A percentile compares a stretch with the other conserved stretches of the same genome.
These are phyloP conservation scores for Atherix ibis DNA, from an alignment of 2,888 invertebrate species.

Conservation along the genomic window DNA sequence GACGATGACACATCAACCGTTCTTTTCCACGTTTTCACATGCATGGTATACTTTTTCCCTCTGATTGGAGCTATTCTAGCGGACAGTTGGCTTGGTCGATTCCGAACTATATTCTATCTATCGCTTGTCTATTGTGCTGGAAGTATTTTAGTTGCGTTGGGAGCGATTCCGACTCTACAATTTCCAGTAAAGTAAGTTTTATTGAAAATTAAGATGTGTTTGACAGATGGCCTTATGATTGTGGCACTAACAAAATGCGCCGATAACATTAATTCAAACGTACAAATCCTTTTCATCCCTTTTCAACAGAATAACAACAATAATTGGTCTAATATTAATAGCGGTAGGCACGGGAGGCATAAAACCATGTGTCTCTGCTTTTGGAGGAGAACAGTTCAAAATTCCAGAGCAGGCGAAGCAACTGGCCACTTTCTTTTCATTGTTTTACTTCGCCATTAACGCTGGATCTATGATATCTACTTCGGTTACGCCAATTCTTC, in stretches of 20 bases:
- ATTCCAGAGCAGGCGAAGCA: constrained; percentile 63
- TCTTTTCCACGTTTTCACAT: constrained; percentile 76
- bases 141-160: constrained; percentile 57
- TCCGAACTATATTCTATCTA: constrained; percentile 64
- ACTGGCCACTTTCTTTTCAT: constrained; percentile 74
- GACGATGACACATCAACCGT: constrained; percentile 61
- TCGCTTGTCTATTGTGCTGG: constrained; percentile 77
- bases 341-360: constrained; percentile 89
- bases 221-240: no score
- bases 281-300: not conserved
- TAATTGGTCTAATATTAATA: constrained; percentile 54
- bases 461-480: constrained; percentile 80
- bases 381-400: constrained; percentile 88
- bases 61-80: constrained; percentile 83
- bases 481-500: constrained; percentile 70
- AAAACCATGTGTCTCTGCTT: constrained; percentile 89
- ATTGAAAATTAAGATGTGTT: no score
- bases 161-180: constrained; percentile 45
- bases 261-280: not conserved
- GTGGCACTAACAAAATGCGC: no score
- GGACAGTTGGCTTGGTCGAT: constrained; percentile 84
- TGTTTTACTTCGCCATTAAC: constrained; percentile 91
- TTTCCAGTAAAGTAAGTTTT: constrained; percentile 37
- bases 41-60: constrained; percentile 51
- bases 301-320: constrained; percentile 40